Base-by-base conservation (phyloP, 1,140 invertebrate genomes). In the Globodera rostochiensis region DNA sequence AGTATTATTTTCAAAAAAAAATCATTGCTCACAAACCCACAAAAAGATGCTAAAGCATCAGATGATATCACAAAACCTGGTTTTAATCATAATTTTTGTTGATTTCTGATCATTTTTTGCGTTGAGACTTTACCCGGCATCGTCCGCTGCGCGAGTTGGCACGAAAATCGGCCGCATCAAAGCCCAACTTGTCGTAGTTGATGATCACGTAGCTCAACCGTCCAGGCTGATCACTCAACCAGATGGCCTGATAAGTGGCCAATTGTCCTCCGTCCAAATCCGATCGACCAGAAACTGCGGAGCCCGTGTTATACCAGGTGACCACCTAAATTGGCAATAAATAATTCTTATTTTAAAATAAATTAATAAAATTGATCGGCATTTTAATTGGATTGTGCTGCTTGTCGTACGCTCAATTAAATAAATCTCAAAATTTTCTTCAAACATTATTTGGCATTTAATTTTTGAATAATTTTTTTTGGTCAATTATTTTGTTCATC, bases 281-380 rank as follows among this genome's bases (percentile, higher is more conserved):
- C 46, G 88, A 84, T 77, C 88, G 83, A 21, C 88, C 88, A 1
- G 88, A 88, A 11, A 89, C 81, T 36, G 88, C 88, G 13, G 88
- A 89, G 45, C 87, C 88, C 13, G 88, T 89, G 79, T 89, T 89
- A 66, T 89, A 89, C 88, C 88, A 89, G 2, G 88, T 89, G 57
- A 89, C 88, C 49, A 89, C 57, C 57, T 64, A 53, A 19, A 19
- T n/a, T 13, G 5, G 19, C 0, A 64, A 64, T 13, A 64, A 64
- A 64, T 53, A 3, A 11, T 50, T 50, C 0, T 50, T 50, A 50
- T 7, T 50, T 50, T 50, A 1, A 50, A 53, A 9, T 53, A 53
- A 53, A 6, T 50, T 7, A 53, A 53, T 53, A 53, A 36, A 36
- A 36, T 36, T 36, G 36, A 36, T 36, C 36, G 36, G 3, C 36